phyloP scores from a whole-genome alignment of 2,797 vertebrate genomes.

The Bucorvus abyssinicus region DNA sequence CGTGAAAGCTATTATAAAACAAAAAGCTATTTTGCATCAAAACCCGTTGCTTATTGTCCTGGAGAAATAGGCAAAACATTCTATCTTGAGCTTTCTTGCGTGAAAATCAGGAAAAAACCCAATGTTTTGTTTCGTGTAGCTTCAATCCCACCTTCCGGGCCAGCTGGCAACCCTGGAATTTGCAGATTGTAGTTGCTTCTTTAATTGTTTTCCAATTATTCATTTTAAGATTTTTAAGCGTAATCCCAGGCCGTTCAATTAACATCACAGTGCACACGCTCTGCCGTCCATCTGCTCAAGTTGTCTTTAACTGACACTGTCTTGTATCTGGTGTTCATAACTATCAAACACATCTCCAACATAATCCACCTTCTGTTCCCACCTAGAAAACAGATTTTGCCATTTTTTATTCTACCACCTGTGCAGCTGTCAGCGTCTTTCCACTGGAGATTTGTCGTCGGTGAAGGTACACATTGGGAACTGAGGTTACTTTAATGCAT shows the following conservation, averaged over 20 bases:
- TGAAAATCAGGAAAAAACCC: neutral
- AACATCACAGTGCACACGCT: constrained; percentile 48
- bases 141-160: constrained; percentile 23
- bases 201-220: constrained; percentile 48
- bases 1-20: neutral
- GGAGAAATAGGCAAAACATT: neutral
- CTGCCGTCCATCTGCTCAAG: constrained; percentile 66
- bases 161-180: constrained; percentile 51
- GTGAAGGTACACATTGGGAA: neutral
- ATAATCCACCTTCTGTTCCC: constrained; percentile 67
- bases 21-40: neutral
- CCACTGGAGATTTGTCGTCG: constrained; percentile 25
- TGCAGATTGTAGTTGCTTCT: constrained; percentile 3
- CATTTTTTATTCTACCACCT: constrained; percentile 50
- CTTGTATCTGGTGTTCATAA: constrained; percentile 59
- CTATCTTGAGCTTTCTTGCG: neutral
- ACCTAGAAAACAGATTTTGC: constrained; percentile 60
- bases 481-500: neutral
- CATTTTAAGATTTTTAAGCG: constrained; percentile 51
- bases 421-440: constrained; percentile 37
- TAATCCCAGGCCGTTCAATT: constrained; percentile 64
- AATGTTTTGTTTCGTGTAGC: neutral
- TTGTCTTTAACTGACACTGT: constrained; percentile 60
- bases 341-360: constrained; percentile 50
- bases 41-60: neutral